A percentile compares a stretch with the other conserved stretches of the same genome.
Conservation (phyloP, 2,113 vertebrate species). For the Cochlearius cochlearius region DNA sequence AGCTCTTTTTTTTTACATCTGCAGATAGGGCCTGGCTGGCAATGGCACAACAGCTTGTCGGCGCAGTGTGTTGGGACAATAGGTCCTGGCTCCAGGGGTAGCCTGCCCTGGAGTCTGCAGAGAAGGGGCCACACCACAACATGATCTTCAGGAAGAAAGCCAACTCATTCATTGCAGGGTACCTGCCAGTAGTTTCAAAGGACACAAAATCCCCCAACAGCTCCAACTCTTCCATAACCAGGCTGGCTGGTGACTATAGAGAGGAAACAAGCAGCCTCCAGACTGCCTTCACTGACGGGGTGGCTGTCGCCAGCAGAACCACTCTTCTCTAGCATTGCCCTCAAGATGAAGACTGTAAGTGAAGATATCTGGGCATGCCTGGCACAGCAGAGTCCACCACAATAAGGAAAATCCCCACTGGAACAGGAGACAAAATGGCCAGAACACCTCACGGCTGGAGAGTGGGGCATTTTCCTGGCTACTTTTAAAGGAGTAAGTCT, state of each 20-base stretch:
- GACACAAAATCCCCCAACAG: neutral
- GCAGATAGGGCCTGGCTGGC: neutral
- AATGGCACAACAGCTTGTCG: neutral
- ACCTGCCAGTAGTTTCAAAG: neutral
- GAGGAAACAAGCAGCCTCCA: neutral
- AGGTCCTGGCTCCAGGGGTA: neutral
- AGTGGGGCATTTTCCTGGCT: neutral
- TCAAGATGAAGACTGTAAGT: neutral
- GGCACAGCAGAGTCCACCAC: neutral
- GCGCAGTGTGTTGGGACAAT: neutral
- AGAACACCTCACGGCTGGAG: neutral
- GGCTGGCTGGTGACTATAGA: neutral
- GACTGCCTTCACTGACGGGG: neutral
- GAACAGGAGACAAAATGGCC: neutral
- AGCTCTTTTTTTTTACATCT: fast-evolving
- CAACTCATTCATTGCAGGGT: neutral
- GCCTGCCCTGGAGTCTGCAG: neutral
- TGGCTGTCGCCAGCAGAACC: neutral
- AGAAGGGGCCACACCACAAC: neutral
- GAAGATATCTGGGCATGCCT: neutral
- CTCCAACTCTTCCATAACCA: neutral
- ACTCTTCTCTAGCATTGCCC: neutral
- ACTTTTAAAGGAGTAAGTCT: neutral
- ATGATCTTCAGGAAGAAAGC: neutral
- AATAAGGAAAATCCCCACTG: neutral